Evolutionary conservation across 2,888 invertebrate genomes (phyloP), one percentile per base, ranked within the genome.

Genomic region (Stenurella melanura): DNA sequence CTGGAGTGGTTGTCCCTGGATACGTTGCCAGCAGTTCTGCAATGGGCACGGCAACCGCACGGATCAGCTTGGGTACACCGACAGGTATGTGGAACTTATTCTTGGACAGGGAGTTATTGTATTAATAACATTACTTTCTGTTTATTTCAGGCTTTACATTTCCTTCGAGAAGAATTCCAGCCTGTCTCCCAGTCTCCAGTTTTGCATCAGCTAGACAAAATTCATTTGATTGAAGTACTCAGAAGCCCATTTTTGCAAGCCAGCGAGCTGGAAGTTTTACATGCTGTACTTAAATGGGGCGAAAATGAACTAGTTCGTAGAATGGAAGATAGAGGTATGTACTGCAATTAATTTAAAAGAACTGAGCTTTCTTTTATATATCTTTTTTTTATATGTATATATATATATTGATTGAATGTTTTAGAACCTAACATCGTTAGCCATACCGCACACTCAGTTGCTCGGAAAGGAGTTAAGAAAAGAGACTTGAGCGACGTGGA

Each of bases 21-120:
- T 80, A 96, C 96, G 60, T 90, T 98, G 84, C 94, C 96, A 64
- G 93, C 93, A 79, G 95, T 98, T 78, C 92, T 98, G 81, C 94
- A 94, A 88, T 99, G 98, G 99, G 94, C 96, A 18, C 92, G 93
- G 83, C 96, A 96, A 88, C 94, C 97, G 0, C 96, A 98, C 89
- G 98, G 98, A 72, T 96, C 96, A 15, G 94, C 94, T 56, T 98
- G 97, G 97, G 96, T 98, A 63, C 95, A 96, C 86, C 90, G 94
- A 82, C 90, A 91, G 85, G 89, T 88, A 85, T 76, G 67, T 30
- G 34, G 15, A 30, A 3, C 18, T 60, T n/a, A 19, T 9, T 54
- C 42, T 54, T 30, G 50, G 21, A 15, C 34, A 12, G 19, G 30
- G 21, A 57, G 30, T 34, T 67, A 26, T 60, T 71, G 21, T 60